Conservation (phyloP, 2,113 vertebrate genomes). For the Nycticryphes semicollaris region DNA sequence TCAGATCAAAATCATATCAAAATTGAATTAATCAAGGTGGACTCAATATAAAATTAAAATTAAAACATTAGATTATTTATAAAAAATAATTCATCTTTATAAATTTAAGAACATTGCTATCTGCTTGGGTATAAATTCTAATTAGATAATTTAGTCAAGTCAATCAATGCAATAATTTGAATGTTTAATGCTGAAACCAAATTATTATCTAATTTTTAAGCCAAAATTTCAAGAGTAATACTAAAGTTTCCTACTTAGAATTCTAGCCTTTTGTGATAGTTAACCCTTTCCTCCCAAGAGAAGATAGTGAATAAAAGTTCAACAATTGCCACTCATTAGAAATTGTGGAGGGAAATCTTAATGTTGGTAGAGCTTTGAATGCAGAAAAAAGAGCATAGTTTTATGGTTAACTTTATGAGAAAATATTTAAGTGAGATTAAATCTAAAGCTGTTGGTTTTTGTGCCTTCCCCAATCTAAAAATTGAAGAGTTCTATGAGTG, state of each 20-base stretch:
- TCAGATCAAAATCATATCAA: neutral
- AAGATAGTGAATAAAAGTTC: neutral
- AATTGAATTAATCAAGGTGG: neutral
- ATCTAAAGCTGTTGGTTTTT: neutral
- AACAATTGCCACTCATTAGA: neutral
- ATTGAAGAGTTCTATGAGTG: neutral
- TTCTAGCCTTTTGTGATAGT: neutral
- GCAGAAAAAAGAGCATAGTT: neutral
- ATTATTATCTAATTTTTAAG: neutral
- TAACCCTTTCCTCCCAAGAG: neutral
- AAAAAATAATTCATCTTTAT: neutral
- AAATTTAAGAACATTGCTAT: neutral
- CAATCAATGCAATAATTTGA: neutral
- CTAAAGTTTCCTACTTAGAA: neutral
- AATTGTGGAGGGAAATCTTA: neutral
- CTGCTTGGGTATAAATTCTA: neutral
- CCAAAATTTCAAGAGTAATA: neutral
- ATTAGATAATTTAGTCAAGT: constrained; percentile 9
- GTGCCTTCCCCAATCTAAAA: neutral
- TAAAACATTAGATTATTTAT: neutral
- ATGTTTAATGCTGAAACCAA: neutral
- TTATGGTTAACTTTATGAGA: neutral
- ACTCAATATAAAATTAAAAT: constrained; percentile 23
- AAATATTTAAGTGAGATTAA: neutral
- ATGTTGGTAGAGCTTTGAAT: neutral